Evolutionary conservation across 1,140 invertebrate genomes (phyloP).

Genomic region (Drosophila rhopaloa): DNA sequence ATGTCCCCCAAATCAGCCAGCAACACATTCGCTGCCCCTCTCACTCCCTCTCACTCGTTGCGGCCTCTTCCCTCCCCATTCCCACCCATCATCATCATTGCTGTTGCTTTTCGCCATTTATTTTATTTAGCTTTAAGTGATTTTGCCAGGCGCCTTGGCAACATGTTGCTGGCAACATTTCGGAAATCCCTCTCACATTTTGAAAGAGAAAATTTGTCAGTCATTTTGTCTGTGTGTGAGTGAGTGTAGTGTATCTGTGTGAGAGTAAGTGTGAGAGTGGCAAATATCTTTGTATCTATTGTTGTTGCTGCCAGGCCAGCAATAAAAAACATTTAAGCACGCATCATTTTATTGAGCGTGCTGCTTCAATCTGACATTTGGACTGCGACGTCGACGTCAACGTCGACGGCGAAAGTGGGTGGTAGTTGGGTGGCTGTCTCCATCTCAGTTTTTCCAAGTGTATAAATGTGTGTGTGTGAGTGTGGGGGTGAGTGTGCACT

Average conservation of each 20-base stretch:
- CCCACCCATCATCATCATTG: conserved; percentile 41
- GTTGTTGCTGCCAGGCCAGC: conserved; percentile 51
- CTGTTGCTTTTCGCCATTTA: conserved; percentile 63
- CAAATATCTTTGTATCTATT: conserved; percentile 31
- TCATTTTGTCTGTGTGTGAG: background rate
- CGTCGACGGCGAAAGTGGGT: conserved; percentile 23
- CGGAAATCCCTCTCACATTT: background rate
- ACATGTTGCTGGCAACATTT: conserved; percentile 63
- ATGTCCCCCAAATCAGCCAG: conserved; percentile 66
- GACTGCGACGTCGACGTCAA: conserved; percentile 43
- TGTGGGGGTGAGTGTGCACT: conserved; percentile 59
- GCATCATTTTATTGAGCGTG: conserved; percentile 78
- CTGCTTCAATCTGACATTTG: conserved; percentile 74
- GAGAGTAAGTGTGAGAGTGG: conserved; percentile 9
- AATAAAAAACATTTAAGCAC: conserved; percentile 83
- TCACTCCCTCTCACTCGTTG: background rate
- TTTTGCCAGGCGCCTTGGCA: conserved; percentile 58
- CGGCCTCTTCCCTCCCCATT: conserved; percentile 1
- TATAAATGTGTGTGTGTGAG: conserved; percentile 15
- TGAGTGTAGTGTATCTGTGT: background rate
- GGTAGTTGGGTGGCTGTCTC: conserved; percentile 21
- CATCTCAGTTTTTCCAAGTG: background rate
- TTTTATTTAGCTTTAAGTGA: conserved; percentile 74
- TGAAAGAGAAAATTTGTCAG: conserved; percentile 38
- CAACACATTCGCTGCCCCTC: conserved; percentile 10